Evolutionary conservation across 2,113 vertebrate species (phyloP), one percentile per base, ranked within the genome.

Genomic region (Saguinus midas): DNA sequence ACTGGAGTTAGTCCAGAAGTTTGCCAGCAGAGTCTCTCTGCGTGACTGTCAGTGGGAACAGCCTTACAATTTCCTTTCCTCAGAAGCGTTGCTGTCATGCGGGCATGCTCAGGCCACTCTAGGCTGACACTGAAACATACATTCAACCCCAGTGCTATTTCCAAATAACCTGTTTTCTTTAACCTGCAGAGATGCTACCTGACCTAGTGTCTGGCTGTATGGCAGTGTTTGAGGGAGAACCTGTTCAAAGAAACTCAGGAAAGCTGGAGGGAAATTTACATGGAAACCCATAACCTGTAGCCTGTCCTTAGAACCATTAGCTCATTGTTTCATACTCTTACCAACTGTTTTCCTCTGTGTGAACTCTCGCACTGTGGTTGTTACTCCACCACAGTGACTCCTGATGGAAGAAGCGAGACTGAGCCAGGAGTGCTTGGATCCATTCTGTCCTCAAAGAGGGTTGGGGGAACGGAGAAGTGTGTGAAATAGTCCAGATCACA

Each of bases 1-100:
- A 98, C 96, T 99, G 98, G 98, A 99, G 97, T 80, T 98, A 82
- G 94, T 98, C 98, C 98, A 99, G 98, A 98, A 98, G 97, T 98
- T 98, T 97, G 98, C 98, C 98, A 84, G 96, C 95, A 95, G 98
- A 98, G 98, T 84, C 3, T 98, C 98, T 97, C 98, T 97, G 98
- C 97, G 61, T 98, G 98, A 97, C 73, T 98, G 97, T 97, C 95
- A 92, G 96, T 96, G 94, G 98, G 98, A 98, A 37, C 81, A 98
- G 87, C 25, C 98, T 97, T 93, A 98, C 82, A 98, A 95, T 97
- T 98, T 97, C 97, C 94, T 98, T 98, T 98, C 95, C 97, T 95
- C 83, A 58, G 92, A 97, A 97, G 93, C 55, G 40, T 98, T 97
- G 94, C 92, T 87, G 61, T 84, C 45, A 75, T 10, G 6, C 16